Evolutionary conservation across 2,113 vertebrate species (phyloP).

Genomic region (Narcine bancroftii): DNA sequence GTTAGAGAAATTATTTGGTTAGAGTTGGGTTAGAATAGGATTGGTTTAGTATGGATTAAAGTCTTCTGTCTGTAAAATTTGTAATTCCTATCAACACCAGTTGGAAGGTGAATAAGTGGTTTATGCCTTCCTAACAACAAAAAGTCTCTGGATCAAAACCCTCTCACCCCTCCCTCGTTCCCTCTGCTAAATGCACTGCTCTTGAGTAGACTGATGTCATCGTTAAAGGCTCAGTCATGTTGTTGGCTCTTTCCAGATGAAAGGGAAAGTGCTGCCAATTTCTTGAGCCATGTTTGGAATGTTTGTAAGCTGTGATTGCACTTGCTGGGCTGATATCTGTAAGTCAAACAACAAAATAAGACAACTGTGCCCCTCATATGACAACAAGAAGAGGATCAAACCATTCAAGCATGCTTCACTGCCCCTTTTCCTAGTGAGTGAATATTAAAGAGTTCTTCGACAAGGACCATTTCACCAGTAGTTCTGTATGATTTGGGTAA

Average conservation of each 20-base stretch:
- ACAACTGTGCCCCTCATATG: background rate
- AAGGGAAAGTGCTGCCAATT: background rate
- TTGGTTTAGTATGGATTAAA: background rate
- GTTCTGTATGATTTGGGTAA: background rate
- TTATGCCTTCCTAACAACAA: background rate
- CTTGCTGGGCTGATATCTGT: background rate
- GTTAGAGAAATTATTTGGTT: background rate
- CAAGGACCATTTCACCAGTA: background rate
- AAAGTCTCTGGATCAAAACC: background rate
- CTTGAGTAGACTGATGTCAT: background rate
- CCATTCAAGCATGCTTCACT: background rate
- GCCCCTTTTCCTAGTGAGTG: background rate
- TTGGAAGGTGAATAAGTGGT: background rate
- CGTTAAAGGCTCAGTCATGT: background rate
- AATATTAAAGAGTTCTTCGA: background rate
- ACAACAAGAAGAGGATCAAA: background rate
- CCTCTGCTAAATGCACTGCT: background rate
- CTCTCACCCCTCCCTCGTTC: background rate
- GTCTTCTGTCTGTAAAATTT: background rate
- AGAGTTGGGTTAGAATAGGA: background rate
- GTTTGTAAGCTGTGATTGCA: background rate
- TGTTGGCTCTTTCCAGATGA: background rate
- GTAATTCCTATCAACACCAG: background rate
- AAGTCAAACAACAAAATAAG: background rate
- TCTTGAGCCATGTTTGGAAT: background rate